A percentile compares a stretch with the other conserved stretches of the same genome.
These are phyloP conservation scores for Thymallus thymallus DNA, from an alignment of 2,113 vertebrate genomes.

Conservation along the genomic window DNA sequence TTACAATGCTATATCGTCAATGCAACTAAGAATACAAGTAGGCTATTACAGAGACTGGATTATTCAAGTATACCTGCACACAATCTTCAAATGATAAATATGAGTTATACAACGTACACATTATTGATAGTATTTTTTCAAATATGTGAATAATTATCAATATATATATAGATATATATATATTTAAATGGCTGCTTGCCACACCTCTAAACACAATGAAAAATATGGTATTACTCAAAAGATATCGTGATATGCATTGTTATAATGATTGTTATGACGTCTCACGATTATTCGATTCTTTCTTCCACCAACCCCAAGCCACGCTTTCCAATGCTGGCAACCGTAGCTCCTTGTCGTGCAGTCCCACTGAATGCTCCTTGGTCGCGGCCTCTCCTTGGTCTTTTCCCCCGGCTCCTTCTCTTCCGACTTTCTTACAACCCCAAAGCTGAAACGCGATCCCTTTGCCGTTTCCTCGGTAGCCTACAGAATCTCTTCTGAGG, in stretches of 20 bases:
- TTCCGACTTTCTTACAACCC: neutral
- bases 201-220: neutral
- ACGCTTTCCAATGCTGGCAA: slow-evolving; percentile 8
- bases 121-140: neutral
- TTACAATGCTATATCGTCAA: too few relatives aligned
- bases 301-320: slow-evolving; percentile 10
- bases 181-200: neutral
- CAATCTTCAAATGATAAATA: neutral
- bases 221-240: slow-evolving; percentile 1
- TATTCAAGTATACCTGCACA: neutral
- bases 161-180: neutral
- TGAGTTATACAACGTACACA: neutral
- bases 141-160: neutral
- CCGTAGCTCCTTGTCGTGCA: neutral
- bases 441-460: slow-evolving; percentile 4
- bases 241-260: neutral
- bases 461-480: slow-evolving; percentile 10
- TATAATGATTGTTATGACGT: slow-evolving; percentile 12
- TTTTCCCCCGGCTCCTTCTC: slow-evolving; percentile 4
- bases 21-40: neutral
- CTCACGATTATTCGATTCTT: slow-evolving; percentile 8
- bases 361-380: slow-evolving; percentile 1
- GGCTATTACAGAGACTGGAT: neutral
- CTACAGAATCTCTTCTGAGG: slow-evolving; percentile 3
- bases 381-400: slow-evolving; percentile 4